These are phyloP conservation scores for Scolopax bukidnonensis DNA, from an alignment of 2,797 vertebrate genomes.

Conservation along the genomic window DNA sequence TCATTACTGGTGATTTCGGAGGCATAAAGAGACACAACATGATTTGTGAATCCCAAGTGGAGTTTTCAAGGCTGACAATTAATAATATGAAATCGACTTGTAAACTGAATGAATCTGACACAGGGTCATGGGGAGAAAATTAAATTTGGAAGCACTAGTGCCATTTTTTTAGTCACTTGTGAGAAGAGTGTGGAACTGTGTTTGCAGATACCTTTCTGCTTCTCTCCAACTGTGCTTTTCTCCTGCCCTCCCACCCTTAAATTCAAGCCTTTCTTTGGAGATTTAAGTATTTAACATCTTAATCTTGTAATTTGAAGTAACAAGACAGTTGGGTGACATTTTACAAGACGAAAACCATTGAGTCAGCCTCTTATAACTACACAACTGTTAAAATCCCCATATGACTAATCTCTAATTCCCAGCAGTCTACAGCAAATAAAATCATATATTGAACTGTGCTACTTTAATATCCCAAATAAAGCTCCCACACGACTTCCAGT, in stretches of 20 bases:
- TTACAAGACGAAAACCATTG: conserved; percentile 64
- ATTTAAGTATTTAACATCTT: conserved; percentile 47
- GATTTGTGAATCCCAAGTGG: conserved; percentile 51
- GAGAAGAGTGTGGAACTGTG: background rate
- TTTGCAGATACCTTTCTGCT: conserved; percentile 13
- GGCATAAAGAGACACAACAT: background rate
- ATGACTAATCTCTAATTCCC: conserved; percentile 74
- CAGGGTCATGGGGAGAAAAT: conserved; percentile 64
- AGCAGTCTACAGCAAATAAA: conserved; percentile 69
- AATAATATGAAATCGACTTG: conserved; percentile 47
- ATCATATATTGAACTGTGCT: conserved; percentile 58
- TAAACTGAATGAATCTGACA: conserved; percentile 49
- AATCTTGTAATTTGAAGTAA: conserved; percentile 67
- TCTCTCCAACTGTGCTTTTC: background rate
- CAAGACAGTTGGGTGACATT: conserved; percentile 71
- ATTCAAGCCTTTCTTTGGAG: background rate
- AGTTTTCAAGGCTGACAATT: conserved; percentile 58
- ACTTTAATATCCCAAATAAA: conserved; percentile 56
- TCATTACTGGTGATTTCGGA: conserved; percentile 50
- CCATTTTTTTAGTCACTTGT: conserved; percentile 51
- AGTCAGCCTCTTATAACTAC: conserved; percentile 65
- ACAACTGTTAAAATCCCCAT: conserved; percentile 67
- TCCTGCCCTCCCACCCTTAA: background rate
- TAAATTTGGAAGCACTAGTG: conserved; percentile 41
- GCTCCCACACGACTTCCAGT: conserved; percentile 33